phyloP scores from a whole-genome alignment of 1,140 invertebrate species.

The Drosophila mauritiana region DNA sequence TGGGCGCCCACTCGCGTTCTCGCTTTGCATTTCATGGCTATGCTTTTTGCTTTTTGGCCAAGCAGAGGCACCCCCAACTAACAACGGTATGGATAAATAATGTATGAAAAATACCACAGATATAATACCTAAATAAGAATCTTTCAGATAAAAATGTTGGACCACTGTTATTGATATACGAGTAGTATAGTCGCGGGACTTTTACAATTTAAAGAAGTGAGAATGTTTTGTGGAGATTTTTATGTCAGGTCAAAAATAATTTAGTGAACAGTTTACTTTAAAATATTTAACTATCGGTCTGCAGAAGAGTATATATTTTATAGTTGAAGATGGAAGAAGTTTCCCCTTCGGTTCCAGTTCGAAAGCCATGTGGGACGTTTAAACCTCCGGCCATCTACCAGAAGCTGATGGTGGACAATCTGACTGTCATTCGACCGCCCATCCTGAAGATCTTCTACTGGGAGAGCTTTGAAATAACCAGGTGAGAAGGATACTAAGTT shows the following conservation, averaged over 20 bases:
- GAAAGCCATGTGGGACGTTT: slow-evolving; percentile 28
- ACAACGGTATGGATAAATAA: neutral
- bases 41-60: slow-evolving; percentile 7
- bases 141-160: neutral
- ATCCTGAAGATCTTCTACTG: slow-evolving; percentile 76
- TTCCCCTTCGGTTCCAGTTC: neutral
- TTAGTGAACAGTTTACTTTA: neutral
- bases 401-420: slow-evolving; percentile 70
- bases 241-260: neutral
- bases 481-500: slow-evolving; percentile 16
- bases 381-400: slow-evolving; percentile 42
- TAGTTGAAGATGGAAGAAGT: neutral
- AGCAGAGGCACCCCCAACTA: neutral
- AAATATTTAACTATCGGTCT: neutral
- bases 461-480: slow-evolving; percentile 73
- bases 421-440: slow-evolving; percentile 65
- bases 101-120: neutral
- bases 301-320: slow-evolving; percentile 20
- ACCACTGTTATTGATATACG: neutral
- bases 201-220: neutral
- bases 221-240: neutral
- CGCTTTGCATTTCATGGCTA: slow-evolving; percentile 7
- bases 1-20: neutral
- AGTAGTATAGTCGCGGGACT: neutral
- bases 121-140: neutral